A percentile compares a stretch with the other conserved stretches of the same genome.
phyloP scores from a whole-genome alignment of 1,140 invertebrate genomes.

The Lordiphosa clarofinis region DNA sequence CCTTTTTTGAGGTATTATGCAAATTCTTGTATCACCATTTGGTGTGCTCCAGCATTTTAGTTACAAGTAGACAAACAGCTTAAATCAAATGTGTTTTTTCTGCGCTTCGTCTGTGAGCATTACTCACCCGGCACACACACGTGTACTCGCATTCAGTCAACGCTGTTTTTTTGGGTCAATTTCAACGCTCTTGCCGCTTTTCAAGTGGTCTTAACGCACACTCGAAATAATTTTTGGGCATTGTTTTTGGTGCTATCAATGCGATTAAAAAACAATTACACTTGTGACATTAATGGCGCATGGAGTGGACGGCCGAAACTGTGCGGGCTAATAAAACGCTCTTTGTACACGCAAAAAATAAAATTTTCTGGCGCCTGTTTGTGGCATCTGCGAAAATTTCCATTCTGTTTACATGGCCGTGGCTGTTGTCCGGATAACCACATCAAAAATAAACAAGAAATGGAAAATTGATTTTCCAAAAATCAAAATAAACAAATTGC shows the following conservation, averaged over 20 bases:
- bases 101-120: constrained; percentile 32
- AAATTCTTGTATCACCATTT: constrained; percentile 44
- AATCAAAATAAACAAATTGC: constrained; percentile 67
- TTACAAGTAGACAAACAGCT: constrained; percentile 19
- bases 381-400: constrained; percentile 60
- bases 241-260: constrained; percentile 58
- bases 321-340: neutral
- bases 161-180: constrained; percentile 70
- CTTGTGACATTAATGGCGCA: constrained; percentile 68
- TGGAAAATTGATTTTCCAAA: constrained; percentile 73
- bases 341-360: constrained; percentile 12
- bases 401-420: constrained; percentile 62
- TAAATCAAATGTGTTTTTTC: constrained; percentile 30
- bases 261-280: constrained; percentile 77
- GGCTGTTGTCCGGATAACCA: constrained; percentile 61
- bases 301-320: constrained; percentile 12
- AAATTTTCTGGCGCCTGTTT: constrained; percentile 38
- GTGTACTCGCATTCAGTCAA: constrained; percentile 1
- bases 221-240: constrained; percentile 63
- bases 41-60: constrained; percentile 15
- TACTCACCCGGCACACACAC: constrained; percentile 14
- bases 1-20: constrained; percentile 32
- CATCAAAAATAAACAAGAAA: constrained; percentile 71
- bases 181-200: constrained; percentile 48
- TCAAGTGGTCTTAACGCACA: constrained; percentile 64